Evolutionary conservation across 2,113 vertebrate genomes (phyloP).

Genomic region (Tamias sibiricus): DNA sequence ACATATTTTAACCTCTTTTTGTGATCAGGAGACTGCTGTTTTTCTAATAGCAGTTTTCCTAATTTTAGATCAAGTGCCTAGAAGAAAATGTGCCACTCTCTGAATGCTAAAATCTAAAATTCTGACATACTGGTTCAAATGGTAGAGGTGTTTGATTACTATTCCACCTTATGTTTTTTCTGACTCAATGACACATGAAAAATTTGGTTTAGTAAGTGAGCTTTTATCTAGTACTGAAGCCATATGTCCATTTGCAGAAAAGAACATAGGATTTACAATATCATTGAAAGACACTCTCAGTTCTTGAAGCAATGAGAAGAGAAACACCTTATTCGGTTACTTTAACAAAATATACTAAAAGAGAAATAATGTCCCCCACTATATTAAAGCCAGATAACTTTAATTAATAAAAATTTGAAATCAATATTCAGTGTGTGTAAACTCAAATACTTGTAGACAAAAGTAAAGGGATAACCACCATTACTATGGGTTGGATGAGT

Average conservation of each 20-base stretch:
- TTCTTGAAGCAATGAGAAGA: not conserved
- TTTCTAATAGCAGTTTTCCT: not conserved
- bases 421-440: not conserved
- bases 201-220: not conserved
- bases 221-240: not conserved
- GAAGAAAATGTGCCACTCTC: not conserved
- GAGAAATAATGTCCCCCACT: not conserved
- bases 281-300: not conserved
- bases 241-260: conserved; percentile 17
- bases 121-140: not conserved
- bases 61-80: not conserved
- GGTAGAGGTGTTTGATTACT: not conserved
- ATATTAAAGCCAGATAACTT: not conserved
- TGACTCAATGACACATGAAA: not conserved
- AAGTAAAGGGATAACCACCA: not conserved
- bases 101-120: not conserved
- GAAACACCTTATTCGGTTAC: not conserved
- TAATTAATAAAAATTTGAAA: not conserved
- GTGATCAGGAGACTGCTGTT: not conserved
- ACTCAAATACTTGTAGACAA: not conserved
- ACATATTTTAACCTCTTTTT: not conserved
- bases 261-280: not conserved
- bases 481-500: not conserved
- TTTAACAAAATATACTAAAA: not conserved
- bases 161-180: not conserved